Evolutionary conservation across 2,113 vertebrate genomes (phyloP).

Genomic region (Sterrhoptilus dennistouni): DNA sequence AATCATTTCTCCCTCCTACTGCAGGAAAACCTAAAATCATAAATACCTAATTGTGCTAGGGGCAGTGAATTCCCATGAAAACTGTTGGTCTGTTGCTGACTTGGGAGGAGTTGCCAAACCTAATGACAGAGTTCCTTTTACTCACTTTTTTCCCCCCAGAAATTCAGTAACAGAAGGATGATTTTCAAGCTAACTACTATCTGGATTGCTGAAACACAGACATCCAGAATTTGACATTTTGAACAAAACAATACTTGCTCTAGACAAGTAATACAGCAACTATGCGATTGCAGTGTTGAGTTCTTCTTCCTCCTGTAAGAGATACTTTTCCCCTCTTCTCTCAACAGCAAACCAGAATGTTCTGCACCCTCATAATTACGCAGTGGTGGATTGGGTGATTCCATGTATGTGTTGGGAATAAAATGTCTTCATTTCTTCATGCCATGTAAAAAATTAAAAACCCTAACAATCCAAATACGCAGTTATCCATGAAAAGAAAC

Average conservation of each 20-base stretch:
- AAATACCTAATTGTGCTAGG: not conserved
- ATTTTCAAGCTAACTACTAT: constrained; percentile 54
- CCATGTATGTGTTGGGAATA: not conserved
- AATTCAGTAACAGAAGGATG: constrained; percentile 69
- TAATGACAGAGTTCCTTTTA: constrained; percentile 7
- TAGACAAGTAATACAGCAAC: constrained; percentile 28
- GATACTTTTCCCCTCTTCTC: not conserved
- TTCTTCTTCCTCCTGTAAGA: not conserved
- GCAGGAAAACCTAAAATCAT: constrained; percentile 14
- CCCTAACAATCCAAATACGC: fast-evolving
- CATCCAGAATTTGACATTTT: constrained; percentile 62
- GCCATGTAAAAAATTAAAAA: not conserved
- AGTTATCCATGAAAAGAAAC: not conserved
- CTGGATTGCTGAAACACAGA: constrained; percentile 51
- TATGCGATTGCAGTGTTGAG: not conserved
- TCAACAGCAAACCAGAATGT: not conserved
- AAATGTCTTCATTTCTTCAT: not conserved
- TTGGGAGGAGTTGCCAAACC: constrained; percentile 30
- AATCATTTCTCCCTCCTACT: not conserved
- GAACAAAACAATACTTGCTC: constrained; percentile 54
- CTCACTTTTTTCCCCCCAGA: not conserved
- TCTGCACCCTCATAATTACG: not conserved
- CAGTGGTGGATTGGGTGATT: not conserved
- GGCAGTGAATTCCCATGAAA: constrained; percentile 22
- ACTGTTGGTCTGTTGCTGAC: constrained; percentile 17